Percentiles rank a stretch among this genome's conserved stretches.
Evolutionary conservation across 2,113 vertebrate species (phyloP).

Genomic region (Macrotis lagotis): DNA sequence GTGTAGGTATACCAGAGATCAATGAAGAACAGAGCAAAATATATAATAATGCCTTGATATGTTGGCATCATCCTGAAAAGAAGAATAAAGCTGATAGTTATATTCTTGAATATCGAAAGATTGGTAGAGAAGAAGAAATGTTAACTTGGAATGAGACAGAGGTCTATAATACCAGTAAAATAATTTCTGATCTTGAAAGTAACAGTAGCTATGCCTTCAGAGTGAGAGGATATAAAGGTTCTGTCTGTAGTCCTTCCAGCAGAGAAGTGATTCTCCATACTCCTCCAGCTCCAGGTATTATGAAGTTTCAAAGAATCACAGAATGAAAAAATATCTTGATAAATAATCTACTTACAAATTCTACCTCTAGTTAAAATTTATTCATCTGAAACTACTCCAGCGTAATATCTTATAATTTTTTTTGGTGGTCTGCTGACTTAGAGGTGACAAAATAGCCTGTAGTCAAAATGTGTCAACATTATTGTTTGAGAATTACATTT

Average conservation of each 20-base stretch:
- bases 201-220: conserved; percentile 91
- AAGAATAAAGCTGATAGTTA: conserved; percentile 89
- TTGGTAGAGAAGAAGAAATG: conserved; percentile 84
- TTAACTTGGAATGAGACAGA: conserved; percentile 86
- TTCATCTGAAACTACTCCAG: background rate
- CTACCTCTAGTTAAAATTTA: background rate
- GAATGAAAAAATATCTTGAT: background rate
- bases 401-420: background rate
- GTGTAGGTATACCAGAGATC: conserved; percentile 92
- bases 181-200: conserved; percentile 87
- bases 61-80: conserved; percentile 91
- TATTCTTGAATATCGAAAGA: conserved; percentile 91
- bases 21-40: conserved; percentile 89
- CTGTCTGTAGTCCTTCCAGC: conserved; percentile 91
- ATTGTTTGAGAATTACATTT: background rate
- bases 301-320: background rate
- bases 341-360: background rate
- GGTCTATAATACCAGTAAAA: conserved; percentile 86
- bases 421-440: conserved; percentile 7
- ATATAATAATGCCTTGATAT: conserved; percentile 92
- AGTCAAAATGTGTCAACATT: conserved; percentile 19
- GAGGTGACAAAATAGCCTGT: conserved; percentile 13
- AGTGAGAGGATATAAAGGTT: conserved; percentile 90
- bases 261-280: conserved; percentile 90
- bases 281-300: conserved; percentile 92